A percentile compares a stretch with the other conserved stretches of the same genome.
phyloP scores from a whole-genome alignment of 1,140 invertebrate species.

The Harpegnathos saltator region DNA sequence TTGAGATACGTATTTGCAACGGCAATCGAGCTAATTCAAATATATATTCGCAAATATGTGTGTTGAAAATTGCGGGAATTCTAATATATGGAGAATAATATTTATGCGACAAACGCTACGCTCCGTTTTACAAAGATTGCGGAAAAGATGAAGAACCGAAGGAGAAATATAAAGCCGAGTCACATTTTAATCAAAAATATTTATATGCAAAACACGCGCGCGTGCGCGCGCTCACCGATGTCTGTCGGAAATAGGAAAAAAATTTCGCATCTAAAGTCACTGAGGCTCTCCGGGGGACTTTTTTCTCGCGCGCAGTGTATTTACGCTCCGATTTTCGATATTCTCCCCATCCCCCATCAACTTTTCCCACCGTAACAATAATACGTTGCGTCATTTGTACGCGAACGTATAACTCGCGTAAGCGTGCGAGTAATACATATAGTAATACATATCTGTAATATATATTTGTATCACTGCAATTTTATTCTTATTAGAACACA shows the following conservation, averaged over 20 bases:
- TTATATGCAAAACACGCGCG: not conserved
- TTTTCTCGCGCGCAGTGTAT: not conserved
- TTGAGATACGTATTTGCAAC: constrained; percentile 17
- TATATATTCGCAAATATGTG: constrained; percentile 11
- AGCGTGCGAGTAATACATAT: not conserved
- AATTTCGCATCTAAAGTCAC: not conserved
- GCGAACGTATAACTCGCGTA: not conserved
- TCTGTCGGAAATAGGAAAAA: not conserved
- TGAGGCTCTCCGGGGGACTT: not conserved
- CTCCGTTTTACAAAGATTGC: not conserved
- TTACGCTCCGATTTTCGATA: not conserved
- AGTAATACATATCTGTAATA: not conserved
- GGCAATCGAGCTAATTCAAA: constrained; percentile 13
- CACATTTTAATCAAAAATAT: constrained; percentile 7
- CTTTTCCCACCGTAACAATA: not conserved
- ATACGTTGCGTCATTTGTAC: not conserved
- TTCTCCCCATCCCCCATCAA: not conserved
- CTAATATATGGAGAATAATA: not conserved
- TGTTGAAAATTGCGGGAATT: constrained; percentile 19
- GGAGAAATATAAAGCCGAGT: too few relatives aligned
- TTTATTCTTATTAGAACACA: not conserved
- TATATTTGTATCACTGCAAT: not conserved
- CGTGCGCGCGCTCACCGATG: too few relatives aligned
- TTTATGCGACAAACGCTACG: not conserved
- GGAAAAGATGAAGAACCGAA: not conserved